phyloP scores from a whole-genome alignment of 2,888 invertebrate genomes.

The Noctua janthe region DNA sequence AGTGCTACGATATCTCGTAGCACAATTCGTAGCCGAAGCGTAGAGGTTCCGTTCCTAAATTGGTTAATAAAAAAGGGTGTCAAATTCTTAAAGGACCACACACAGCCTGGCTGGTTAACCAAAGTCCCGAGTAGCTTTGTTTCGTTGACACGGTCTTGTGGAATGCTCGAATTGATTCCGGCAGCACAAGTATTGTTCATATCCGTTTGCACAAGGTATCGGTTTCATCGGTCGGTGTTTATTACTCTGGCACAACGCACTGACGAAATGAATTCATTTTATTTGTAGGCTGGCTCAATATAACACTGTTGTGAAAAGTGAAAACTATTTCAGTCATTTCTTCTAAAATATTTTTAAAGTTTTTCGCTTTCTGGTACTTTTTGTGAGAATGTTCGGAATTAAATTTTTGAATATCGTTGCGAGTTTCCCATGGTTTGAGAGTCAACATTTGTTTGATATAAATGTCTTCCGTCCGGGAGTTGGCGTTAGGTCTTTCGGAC shows the following conservation, averaged over 20 bases:
- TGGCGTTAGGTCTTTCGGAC: background rate
- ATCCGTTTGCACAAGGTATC: conserved; percentile 66
- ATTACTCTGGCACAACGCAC: conserved; percentile 58
- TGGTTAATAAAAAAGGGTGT: background rate
- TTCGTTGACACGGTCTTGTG: conserved; percentile 18
- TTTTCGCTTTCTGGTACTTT: background rate
- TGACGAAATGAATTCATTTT: conserved; percentile 53
- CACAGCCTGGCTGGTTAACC: background rate
- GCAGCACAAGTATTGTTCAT: conserved; percentile 52
- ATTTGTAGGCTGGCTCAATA: conserved; percentile 7
- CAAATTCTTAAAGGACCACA: background rate
- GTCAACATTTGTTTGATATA: background rate
- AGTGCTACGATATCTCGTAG: conserved; percentile 33
- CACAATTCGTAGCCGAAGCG: background rate
- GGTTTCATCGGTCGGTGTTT: conserved; percentile 60
- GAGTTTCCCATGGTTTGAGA: too few species aligned
- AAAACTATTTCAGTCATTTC: conserved; percentile 6
- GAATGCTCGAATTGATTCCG: conserved; percentile 52
- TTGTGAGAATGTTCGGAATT: background rate
- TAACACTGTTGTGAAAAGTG: conserved; percentile 13
- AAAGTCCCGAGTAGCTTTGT: background rate
- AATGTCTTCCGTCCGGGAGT: background rate
- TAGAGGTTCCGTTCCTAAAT: background rate
- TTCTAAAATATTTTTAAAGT: background rate
- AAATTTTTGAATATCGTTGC: background rate